A percentile compares a stretch with the other conserved stretches of the same genome.
Conservation (phyloP, 2,797 vertebrate species). For the Melanogrammus aeglefinus region DNA sequence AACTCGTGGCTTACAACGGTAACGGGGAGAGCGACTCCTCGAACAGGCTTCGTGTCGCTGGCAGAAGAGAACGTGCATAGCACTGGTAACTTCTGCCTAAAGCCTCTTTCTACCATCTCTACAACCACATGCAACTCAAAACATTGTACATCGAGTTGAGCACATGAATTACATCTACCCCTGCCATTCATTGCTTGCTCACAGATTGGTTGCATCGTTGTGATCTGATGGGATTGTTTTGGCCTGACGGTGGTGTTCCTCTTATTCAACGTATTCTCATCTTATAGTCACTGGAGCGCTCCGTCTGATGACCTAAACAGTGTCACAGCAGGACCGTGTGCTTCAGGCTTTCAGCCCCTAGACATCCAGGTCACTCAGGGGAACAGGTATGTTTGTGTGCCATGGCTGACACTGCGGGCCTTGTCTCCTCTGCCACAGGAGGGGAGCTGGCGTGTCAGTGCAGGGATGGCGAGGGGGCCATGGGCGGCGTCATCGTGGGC, state of each 20-base stretch:
- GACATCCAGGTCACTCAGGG: background rate
- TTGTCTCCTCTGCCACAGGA: constrained; percentile 39
- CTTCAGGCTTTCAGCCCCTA: background rate
- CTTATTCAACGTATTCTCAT: background rate
- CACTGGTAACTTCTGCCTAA: constrained; percentile 58
- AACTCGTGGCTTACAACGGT: constrained; percentile 74
- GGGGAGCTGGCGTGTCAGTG: constrained; percentile 68
- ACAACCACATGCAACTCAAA: background rate
- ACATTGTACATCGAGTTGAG: background rate
- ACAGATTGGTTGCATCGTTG: background rate
- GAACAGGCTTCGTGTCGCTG: constrained; percentile 71
- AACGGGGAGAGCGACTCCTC: constrained; percentile 73
- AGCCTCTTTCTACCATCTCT: background rate
- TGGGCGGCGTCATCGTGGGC: constrained; percentile 75
- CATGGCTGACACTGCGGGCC: background rate
- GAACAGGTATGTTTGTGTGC: background rate
- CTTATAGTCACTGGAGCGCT: background rate
- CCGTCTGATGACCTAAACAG: background rate
- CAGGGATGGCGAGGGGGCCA: constrained; percentile 61
- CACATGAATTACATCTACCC: no score
- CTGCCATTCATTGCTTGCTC: background rate
- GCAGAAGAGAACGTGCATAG: constrained; percentile 63
- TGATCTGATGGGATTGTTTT: background rate
- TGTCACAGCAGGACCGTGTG: background rate
- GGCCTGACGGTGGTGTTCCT: background rate